phyloP scores from a whole-genome alignment of 2,113 vertebrate genomes.

The Marcusenius ussheri region DNA sequence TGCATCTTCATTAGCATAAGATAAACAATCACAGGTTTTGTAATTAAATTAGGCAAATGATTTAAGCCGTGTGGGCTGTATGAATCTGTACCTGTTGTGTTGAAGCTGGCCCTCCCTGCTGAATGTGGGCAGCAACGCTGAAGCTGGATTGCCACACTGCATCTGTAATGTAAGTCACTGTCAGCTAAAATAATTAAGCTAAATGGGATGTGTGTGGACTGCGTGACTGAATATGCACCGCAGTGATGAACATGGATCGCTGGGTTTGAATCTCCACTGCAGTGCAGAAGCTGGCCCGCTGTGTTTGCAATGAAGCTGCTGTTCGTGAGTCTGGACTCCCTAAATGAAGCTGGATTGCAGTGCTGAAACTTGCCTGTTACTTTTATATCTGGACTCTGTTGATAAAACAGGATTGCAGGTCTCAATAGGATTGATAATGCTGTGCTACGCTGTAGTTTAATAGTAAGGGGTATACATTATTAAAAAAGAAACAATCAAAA shows the following conservation, averaged over 20 bases:
- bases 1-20: neutral
- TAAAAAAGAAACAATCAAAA: neutral
- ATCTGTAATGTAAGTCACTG: neutral
- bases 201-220: neutral
- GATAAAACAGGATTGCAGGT: neutral
- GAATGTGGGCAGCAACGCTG: neutral
- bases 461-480: neutral
- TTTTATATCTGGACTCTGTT: neutral
- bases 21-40: slow-evolving; percentile 1
- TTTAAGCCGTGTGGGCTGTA: slow-evolving; percentile 3
- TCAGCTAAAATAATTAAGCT: neutral
- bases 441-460: neutral
- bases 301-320: neutral
- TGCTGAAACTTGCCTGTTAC: neutral
- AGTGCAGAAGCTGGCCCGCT: neutral
- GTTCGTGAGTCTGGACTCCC: neutral
- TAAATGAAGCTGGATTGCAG: neutral
- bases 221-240: neutral
- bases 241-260: neutral
- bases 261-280: neutral
- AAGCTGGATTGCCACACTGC: neutral
- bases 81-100: neutral
- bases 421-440: neutral
- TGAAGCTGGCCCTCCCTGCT: neutral
- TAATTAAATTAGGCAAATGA: neutral